A percentile compares a stretch with the other conserved stretches of the same genome.
These are phyloP conservation scores for Dolichallabes microphthalmus DNA, from an alignment of 2,113 vertebrate genomes.

Conservation along the genomic window DNA sequence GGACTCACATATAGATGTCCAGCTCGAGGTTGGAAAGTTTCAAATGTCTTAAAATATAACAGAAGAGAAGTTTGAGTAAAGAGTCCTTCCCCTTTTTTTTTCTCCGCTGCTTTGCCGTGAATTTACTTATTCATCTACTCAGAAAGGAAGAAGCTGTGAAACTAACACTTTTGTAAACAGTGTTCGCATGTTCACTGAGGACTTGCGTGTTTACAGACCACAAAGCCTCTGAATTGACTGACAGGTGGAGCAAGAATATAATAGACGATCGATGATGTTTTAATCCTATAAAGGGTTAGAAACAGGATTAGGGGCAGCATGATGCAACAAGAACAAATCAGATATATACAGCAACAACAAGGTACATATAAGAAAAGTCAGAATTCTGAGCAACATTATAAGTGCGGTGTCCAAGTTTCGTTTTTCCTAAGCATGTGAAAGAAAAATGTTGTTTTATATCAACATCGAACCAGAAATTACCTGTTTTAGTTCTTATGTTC, in stretches of 20 bases:
- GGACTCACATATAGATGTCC: background rate
- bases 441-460: no score
- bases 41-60: background rate
- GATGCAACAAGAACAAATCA: background rate
- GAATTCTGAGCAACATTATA: background rate
- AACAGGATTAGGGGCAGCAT: background rate
- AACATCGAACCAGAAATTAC: no score
- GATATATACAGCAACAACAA: background rate
- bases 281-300: background rate
- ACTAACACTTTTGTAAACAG: background rate
- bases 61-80: background rate
- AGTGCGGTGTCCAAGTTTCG: background rate
- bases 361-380: background rate
- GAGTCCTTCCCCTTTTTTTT: constrained; percentile 22
- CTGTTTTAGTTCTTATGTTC: no score
- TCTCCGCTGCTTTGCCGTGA: background rate
- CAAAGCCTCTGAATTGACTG: background rate
- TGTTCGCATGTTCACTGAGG: background rate
- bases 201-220: background rate
- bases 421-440: background rate
- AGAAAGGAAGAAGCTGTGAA: constrained; percentile 1
- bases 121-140: background rate
- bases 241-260: background rate
- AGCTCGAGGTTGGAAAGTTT: background rate
- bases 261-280: background rate